These are phyloP conservation scores for Neolamprologus caudopunctatus DNA, from an alignment of 2,113 vertebrate genomes.

Conservation along the genomic window DNA sequence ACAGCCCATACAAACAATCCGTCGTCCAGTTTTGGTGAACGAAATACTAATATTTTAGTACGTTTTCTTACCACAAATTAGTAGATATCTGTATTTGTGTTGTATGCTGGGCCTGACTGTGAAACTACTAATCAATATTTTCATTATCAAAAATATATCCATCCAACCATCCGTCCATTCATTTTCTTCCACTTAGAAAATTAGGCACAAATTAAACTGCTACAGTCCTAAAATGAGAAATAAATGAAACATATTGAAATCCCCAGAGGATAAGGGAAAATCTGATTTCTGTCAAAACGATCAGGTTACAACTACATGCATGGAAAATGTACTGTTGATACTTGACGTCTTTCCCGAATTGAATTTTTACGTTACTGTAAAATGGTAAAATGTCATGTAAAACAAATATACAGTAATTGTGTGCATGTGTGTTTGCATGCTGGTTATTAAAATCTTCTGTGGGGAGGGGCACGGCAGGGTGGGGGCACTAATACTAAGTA, in stretches of 20 bases:
- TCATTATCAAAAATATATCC: neutral
- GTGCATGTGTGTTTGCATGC: neutral
- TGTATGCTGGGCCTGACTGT: neutral
- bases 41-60: neutral
- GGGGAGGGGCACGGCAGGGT: neutral
- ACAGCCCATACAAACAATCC: neutral
- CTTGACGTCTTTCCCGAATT: neutral
- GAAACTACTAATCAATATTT: neutral
- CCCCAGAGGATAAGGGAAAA: neutral
- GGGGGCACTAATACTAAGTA: conserved; percentile 44
- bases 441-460: conserved; percentile 5
- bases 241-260: neutral
- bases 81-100: neutral
- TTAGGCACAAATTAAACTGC: neutral
- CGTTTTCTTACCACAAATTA: neutral
- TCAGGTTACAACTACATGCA: neutral
- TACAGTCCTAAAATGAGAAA: neutral
- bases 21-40: neutral
- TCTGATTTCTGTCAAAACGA: neutral
- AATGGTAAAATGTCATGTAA: neutral
- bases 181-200: neutral
- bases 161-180: neutral
- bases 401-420: neutral
- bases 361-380: neutral
- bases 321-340: neutral